phyloP scores from a whole-genome alignment of 2,888 invertebrate genomes.

The Archaeoteleia sp. region DNA sequence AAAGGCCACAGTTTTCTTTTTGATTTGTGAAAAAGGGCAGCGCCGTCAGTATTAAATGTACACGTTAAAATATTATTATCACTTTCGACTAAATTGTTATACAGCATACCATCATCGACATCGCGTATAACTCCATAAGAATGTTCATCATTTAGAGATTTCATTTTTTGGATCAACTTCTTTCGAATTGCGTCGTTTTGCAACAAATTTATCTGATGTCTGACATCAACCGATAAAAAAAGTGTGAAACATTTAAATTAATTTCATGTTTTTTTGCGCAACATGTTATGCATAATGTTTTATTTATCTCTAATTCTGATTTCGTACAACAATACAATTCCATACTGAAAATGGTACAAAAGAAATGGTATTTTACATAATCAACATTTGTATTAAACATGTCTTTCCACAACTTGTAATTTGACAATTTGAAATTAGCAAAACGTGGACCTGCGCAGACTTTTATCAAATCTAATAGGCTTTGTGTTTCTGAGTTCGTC shows the following conservation, averaged over 20 bases:
- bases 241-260: background rate
- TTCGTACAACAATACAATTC: constrained; percentile 1
- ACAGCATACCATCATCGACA: too few relatives aligned
- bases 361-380: constrained; percentile 3
- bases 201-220: constrained; percentile 7
- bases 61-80: background rate
- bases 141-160: too few relatives aligned
- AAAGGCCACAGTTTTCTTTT: constrained; percentile 16
- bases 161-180: background rate
- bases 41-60: constrained; percentile 4
- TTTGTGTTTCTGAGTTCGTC: background rate
- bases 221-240: constrained; percentile 1
- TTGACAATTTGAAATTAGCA: background rate
- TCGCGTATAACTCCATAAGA: too few relatives aligned
- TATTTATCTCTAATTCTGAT: background rate
- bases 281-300: background rate
- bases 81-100: too few relatives aligned
- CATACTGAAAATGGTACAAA: background rate
- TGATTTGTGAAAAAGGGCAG: constrained; percentile 7
- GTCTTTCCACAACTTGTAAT: constrained; percentile 2
- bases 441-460: constrained; percentile 5
- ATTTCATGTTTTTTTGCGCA: constrained; percentile 3
- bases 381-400: background rate
- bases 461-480: constrained; percentile 2
- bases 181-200: constrained; percentile 2